Conservation (phyloP, 2,113 vertebrate genomes). For the Callospermophilus lateralis region DNA sequence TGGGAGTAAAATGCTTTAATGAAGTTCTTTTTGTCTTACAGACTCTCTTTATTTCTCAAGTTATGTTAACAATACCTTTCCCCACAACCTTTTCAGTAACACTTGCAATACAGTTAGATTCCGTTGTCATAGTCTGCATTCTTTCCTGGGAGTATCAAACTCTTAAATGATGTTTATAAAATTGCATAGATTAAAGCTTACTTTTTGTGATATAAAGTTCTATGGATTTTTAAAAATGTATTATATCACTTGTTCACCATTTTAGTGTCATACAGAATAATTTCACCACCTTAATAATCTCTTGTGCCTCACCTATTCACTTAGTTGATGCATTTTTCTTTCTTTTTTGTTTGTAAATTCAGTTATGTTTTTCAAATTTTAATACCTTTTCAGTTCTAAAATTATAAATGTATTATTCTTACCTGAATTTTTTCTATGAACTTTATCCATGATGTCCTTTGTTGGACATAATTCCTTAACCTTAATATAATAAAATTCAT, state of each 20-base stretch:
- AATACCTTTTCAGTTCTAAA: background rate
- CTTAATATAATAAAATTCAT: background rate
- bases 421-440: background rate
- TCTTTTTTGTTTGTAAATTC: background rate
- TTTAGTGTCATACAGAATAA: background rate
- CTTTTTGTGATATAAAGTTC: background rate
- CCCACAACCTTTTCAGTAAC: background rate
- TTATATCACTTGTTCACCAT: background rate
- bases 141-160: background rate
- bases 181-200: background rate
- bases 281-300: background rate
- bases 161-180: background rate
- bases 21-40: background rate
- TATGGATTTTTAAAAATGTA: background rate
- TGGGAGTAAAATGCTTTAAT: background rate
- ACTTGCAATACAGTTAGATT: background rate
- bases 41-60: background rate
- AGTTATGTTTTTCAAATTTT: background rate
- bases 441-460: background rate
- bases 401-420: background rate
- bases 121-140: background rate
- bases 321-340: background rate
- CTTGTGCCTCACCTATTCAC: background rate
- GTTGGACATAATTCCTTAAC: background rate
- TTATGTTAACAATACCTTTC: background rate